A percentile compares a stretch with the other conserved stretches of the same genome.
Conservation (phyloP, 2,113 vertebrate genomes). For the Ptychochromis oligacanthus region DNA sequence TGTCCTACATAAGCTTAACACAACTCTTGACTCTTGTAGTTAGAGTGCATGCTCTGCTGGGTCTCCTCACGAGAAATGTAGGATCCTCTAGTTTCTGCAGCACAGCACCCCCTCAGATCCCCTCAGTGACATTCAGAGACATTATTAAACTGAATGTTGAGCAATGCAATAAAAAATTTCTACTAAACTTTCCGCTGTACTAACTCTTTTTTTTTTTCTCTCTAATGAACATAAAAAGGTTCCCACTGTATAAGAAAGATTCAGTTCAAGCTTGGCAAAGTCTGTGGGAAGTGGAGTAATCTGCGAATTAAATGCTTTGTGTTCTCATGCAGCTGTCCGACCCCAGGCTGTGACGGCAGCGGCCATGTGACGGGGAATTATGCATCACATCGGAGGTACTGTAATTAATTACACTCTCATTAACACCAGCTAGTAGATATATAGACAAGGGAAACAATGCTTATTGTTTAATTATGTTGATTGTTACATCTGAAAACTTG, state of each 20-base stretch:
- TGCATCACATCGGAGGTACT: constrained; percentile 85
- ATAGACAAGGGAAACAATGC: constrained; percentile 43
- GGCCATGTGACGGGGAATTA: constrained; percentile 88
- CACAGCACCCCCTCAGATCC: constrained; percentile 35
- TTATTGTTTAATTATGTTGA: constrained; percentile 56
- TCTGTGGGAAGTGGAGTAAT: constrained; percentile 59
- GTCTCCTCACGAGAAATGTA: constrained; percentile 55
- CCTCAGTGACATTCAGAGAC: constrained; percentile 37
- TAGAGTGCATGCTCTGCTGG: constrained; percentile 80
- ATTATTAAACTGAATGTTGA: constrained; percentile 30
- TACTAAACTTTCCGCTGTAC: constrained; percentile 82
- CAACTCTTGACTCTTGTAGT: constrained; percentile 76
- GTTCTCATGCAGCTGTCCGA: constrained; percentile 82
- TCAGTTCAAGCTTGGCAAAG: constrained; percentile 47
- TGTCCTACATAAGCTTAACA: constrained; percentile 66
- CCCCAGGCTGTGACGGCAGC: constrained; percentile 86
- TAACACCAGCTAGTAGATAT: constrained; percentile 52
- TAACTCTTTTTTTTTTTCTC: constrained; percentile 67
- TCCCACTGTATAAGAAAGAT: constrained; percentile 47
- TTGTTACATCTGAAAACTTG: constrained; percentile 38
- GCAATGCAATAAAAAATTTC: constrained; percentile 34
- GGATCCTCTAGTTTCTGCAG: constrained; percentile 65
- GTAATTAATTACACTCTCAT: constrained; percentile 70
- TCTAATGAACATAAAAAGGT: constrained; percentile 51
- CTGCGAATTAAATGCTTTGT: constrained; percentile 66